Evolutionary conservation across 2,113 vertebrate species (phyloP).

Genomic region (Sturnira hondurensis): DNA sequence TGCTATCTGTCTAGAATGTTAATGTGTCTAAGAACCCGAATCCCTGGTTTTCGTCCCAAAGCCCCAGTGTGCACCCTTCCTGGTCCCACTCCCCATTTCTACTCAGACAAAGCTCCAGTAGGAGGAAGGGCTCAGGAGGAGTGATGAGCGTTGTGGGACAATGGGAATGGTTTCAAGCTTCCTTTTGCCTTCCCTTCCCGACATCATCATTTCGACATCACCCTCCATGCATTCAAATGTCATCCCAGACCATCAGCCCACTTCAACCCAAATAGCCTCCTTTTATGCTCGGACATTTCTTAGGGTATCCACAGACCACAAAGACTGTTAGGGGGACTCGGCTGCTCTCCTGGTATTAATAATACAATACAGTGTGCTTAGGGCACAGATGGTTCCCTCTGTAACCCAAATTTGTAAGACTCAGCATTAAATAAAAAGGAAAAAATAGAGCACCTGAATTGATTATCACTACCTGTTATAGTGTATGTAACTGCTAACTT

Average conservation of each 20-base stretch:
- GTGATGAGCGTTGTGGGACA: constrained; percentile 68
- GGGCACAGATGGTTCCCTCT: constrained; percentile 60
- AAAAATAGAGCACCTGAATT: constrained; percentile 52
- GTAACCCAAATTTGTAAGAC: constrained; percentile 71
- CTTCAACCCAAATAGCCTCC: constrained; percentile 78
- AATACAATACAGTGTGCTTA: constrained; percentile 78
- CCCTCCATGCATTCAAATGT: constrained; percentile 81
- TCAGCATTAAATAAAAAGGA: constrained; percentile 61
- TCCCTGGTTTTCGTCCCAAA: constrained; percentile 69
- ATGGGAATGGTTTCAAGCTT: constrained; percentile 57
- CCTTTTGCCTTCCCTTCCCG: constrained; percentile 67
- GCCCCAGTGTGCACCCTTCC: constrained; percentile 69
- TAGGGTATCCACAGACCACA: constrained; percentile 78
- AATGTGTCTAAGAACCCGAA: constrained; percentile 55
- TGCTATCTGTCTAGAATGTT: constrained; percentile 72
- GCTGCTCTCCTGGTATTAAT: constrained; percentile 81
- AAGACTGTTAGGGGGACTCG: constrained; percentile 78
- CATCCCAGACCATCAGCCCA: constrained; percentile 78
- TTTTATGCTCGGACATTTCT: constrained; percentile 82
- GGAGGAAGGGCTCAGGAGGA: constrained; percentile 76
- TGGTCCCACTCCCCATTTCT: constrained; percentile 64
- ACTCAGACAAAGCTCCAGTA: constrained; percentile 74
- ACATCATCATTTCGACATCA: constrained; percentile 80
- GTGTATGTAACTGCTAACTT: constrained; percentile 34
- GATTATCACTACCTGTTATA: constrained; percentile 26